A percentile compares a stretch with the other conserved stretches of the same genome.
phyloP scores from a whole-genome alignment of 2,888 invertebrate species.

The Brachypterus glaber region DNA sequence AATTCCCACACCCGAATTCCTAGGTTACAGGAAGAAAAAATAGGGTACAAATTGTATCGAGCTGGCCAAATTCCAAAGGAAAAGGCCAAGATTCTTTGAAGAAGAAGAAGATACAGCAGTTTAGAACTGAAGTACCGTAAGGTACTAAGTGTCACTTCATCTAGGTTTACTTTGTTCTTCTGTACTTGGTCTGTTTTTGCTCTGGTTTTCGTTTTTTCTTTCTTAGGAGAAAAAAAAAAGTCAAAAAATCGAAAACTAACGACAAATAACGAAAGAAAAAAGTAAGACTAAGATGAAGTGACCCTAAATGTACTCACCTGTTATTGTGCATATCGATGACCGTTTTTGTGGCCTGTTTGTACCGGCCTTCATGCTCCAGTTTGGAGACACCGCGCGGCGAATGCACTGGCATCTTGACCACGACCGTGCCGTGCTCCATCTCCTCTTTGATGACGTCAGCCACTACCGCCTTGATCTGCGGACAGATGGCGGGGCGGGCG shows the following conservation, averaged over 20 bases:
- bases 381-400: conserved; percentile 34
- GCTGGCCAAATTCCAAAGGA: too few relatives aligned
- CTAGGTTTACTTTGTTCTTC: too few relatives aligned
- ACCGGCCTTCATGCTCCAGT: conserved; percentile 38
- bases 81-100: too few relatives aligned
- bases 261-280: neutral
- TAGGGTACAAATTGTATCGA: too few relatives aligned
- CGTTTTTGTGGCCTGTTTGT: conserved; percentile 36
- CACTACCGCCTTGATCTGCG: conserved; percentile 58
- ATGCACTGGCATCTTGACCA: conserved; percentile 36
- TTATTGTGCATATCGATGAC: conserved; percentile 37
- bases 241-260: neutral
- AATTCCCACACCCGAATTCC: too few relatives aligned
- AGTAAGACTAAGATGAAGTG: neutral
- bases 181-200: too few relatives aligned
- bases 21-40: too few relatives aligned
- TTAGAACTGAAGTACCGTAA: too few relatives aligned
- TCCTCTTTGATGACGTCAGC: conserved; percentile 48
- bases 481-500: conserved; percentile 60
- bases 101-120: too few relatives aligned
- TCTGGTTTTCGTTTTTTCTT: too few relatives aligned
- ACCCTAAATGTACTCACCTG: conserved; percentile 25
- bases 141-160: neutral
- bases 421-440: conserved; percentile 33
- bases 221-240: neutral